Base-by-base conservation (phyloP, 2,113 vertebrate genomes). In the Cyrtonyx montezumae region DNA sequence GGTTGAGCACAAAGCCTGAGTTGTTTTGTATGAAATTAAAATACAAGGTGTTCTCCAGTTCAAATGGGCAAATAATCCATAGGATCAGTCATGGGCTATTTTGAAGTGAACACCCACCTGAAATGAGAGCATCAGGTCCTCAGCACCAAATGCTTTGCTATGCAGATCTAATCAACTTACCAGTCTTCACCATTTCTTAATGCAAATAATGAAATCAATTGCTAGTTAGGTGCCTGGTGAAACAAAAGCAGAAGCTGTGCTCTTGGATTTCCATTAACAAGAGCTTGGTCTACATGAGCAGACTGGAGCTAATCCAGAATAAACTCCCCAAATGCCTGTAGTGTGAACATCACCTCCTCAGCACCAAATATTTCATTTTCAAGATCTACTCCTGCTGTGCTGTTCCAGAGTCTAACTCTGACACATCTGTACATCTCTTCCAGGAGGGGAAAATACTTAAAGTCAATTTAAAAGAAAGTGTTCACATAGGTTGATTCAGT, bases 161-260 rank as follows among this genome's bases (percentile, higher is more conserved):
- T 85, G 76, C 13, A 65, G 32, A 87, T 43, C 25, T 15, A 51
- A 4, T 71, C 30, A 6, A 69, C 30, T 81, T 59, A 45, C 20
- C 70, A 71, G 49, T 25, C 16, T 21, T 12, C 46, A 78, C 5
- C 30, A 45, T 51, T 9, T 75, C 37, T 37, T 71, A 63, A 55
- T 12, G 51, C 28, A 93, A 59, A 78, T 8, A 61, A 7, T 40
- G 28, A 7, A 45, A 84, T 49, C 59, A 69, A 56, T 55, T 77
- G 23, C 65, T 62, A 49, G 46, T 65, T 88, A 55, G 7, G 13
- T 34, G 34, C 16, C 25, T 7, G 4, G 36, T 32, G 79, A 88
- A 90, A 91, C 68, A 86, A 91, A 79, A 87, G 82, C 45, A 91
- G 71, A 85, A 91, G 43, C 45, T 58, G 49, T 79, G n/a, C 40